Percentiles rank a stretch among this genome's conserved stretches.
phyloP scores from a whole-genome alignment of 2,113 vertebrate genomes.

The Climacteris rufus region DNA sequence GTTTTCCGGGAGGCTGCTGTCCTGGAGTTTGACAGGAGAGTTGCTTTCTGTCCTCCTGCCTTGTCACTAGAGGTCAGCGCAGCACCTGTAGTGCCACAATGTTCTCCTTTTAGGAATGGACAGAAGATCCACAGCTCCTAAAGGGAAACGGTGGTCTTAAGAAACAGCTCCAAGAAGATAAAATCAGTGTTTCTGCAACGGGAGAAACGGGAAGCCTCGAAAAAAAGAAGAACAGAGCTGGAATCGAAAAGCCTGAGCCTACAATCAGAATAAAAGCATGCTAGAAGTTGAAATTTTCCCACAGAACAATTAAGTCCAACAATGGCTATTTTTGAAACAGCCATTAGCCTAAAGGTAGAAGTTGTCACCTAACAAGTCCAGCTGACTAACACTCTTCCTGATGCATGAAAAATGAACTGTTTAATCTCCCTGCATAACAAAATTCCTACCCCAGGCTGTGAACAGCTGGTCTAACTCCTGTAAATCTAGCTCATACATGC shows the following conservation, averaged over 20 bases:
- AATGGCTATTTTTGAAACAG: neutral
- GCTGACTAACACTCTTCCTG: neutral
- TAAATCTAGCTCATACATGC: neutral
- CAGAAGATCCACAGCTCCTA: neutral
- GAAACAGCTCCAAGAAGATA: neutral
- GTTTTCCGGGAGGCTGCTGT: fast-evolving
- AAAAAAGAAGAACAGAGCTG: neutral
- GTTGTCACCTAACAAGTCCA: neutral
- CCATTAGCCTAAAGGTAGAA: neutral
- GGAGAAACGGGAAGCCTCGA: neutral
- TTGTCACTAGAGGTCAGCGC: conserved; percentile 56
- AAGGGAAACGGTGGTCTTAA: neutral
- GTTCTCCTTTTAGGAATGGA: neutral
- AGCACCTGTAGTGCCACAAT: neutral
- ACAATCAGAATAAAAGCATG: neutral
- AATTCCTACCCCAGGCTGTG: neutral
- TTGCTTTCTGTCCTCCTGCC: neutral
- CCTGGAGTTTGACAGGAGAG: fast-evolving
- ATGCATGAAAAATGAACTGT: neutral
- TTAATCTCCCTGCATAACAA: neutral
- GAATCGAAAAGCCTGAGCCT: neutral
- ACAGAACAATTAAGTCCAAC: neutral
- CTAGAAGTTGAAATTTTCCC: neutral
- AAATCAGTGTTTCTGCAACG: neutral
- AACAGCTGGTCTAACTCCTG: neutral